These are phyloP conservation scores for Stigmatopora nigra DNA, from an alignment of 2,113 vertebrate species.

Conservation along the genomic window DNA sequence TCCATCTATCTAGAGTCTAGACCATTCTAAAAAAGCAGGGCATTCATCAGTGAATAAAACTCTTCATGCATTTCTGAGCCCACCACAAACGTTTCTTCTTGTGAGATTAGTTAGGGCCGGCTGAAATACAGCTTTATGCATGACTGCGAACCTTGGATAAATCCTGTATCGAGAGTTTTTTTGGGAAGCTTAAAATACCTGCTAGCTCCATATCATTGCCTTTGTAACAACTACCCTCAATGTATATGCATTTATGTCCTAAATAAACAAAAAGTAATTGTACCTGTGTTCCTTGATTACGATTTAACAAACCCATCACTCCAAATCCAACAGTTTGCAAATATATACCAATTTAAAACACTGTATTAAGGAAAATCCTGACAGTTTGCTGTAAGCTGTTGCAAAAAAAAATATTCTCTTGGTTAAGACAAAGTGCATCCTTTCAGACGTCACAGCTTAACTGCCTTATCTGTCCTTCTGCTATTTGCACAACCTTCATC, in stretches of 20 bases:
- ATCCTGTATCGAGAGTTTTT: background rate
- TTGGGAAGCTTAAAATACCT: background rate
- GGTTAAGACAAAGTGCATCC: background rate
- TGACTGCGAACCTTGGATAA: background rate
- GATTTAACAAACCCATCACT: too few species aligned
- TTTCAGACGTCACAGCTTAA: background rate
- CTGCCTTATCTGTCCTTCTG: conserved; percentile 3
- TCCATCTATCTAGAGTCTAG: background rate
- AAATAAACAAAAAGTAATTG: background rate
- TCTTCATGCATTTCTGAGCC: background rate
- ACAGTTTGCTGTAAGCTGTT: background rate
- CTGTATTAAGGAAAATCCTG: too few species aligned
- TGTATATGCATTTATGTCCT: background rate
- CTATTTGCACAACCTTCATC: conserved; percentile 12
- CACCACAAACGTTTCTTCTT: background rate
- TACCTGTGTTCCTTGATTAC: background rate
- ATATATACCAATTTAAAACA: too few species aligned
- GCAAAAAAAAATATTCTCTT: background rate
- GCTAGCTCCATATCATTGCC: background rate
- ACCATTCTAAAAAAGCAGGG: background rate
- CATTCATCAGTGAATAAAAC: background rate
- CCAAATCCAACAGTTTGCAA: too few species aligned
- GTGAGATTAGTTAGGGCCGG: background rate
- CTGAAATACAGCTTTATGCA: background rate
- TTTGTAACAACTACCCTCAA: background rate